phyloP scores from a whole-genome alignment of 2,888 invertebrate genomes.

The Oscheius sp. region DNA sequence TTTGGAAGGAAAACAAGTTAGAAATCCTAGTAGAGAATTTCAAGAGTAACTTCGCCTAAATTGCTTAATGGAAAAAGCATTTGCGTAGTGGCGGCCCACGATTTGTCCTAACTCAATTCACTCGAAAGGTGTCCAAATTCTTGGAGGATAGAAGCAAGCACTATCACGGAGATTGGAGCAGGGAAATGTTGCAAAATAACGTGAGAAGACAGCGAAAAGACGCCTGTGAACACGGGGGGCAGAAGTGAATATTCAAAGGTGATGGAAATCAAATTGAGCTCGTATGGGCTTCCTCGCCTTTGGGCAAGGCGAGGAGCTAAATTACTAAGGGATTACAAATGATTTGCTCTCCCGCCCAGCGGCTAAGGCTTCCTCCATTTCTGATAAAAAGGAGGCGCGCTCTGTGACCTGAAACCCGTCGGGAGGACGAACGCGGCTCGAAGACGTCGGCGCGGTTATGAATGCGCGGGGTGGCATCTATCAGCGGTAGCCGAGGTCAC shows the following conservation, averaged over 20 bases:
- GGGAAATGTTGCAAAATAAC: neutral
- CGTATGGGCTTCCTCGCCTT: neutral
- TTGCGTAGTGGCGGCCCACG: conserved; percentile 13
- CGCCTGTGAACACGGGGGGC: neutral
- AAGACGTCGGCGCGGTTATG: conserved; percentile 31
- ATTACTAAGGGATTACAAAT: too few relatives aligned
- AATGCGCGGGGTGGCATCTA: conserved; percentile 35
- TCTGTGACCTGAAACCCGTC: neutral
- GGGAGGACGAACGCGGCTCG: neutral
- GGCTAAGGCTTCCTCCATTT: too few relatives aligned
- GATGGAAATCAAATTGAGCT: conserved; percentile 16
- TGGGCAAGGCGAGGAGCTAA: too few relatives aligned
- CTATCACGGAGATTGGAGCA: neutral
- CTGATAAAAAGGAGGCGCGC: neutral
- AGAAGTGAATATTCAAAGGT: conserved; percentile 26
- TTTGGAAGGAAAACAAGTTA: neutral
- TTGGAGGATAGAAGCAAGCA: conserved; percentile 9
- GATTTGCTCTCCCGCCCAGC: too few relatives aligned
- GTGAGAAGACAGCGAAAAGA: neutral
- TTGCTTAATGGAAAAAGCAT: conserved; percentile 32
- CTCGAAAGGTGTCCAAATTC: conserved; percentile 33
- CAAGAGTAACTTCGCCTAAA: neutral
- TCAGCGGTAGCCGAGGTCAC: conserved; percentile 37
- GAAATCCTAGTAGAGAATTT: neutral
- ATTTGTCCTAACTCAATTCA: conserved; percentile 33